Percentiles rank a stretch among this genome's conserved stretches.
phyloP scores from a whole-genome alignment of 2,113 vertebrate genomes.

The Mastomys coucha region DNA sequence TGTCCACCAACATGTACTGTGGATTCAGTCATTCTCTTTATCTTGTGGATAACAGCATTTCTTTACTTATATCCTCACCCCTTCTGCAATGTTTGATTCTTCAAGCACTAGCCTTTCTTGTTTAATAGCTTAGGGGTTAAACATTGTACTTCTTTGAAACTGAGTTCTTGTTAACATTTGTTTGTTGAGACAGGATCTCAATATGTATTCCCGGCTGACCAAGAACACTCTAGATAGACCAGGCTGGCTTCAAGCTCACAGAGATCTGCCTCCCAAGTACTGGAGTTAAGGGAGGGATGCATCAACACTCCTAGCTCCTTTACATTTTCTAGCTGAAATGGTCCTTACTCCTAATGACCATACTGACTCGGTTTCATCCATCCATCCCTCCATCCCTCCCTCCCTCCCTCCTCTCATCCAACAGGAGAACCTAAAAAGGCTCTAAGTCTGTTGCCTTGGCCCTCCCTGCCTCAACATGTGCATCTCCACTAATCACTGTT shows the following conservation, averaged over 20 bases:
- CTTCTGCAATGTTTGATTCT: neutral
- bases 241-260: neutral
- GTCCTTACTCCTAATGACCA: neutral
- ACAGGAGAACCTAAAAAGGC: neutral
- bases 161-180: neutral
- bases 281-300: neutral
- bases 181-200: neutral
- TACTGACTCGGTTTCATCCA: neutral
- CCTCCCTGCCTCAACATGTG: neutral
- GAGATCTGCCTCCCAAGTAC: neutral
- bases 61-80: neutral
- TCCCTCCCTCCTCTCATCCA: neutral
- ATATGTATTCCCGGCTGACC: neutral
- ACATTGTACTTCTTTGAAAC: neutral
- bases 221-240: neutral
- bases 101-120: conserved; percentile 13
- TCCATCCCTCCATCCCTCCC: neutral
- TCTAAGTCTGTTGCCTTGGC: neutral
- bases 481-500: neutral
- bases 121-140: conserved; percentile 40
- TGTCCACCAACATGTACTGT: neutral
- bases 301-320: neutral
- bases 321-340: neutral
- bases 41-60: conserved; percentile 8
- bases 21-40: neutral